Percentiles rank a stretch among this genome's conserved stretches.
These are phyloP conservation scores for Galaxias olidus DNA, from an alignment of 2,797 vertebrate genomes.

Conservation along the genomic window DNA sequence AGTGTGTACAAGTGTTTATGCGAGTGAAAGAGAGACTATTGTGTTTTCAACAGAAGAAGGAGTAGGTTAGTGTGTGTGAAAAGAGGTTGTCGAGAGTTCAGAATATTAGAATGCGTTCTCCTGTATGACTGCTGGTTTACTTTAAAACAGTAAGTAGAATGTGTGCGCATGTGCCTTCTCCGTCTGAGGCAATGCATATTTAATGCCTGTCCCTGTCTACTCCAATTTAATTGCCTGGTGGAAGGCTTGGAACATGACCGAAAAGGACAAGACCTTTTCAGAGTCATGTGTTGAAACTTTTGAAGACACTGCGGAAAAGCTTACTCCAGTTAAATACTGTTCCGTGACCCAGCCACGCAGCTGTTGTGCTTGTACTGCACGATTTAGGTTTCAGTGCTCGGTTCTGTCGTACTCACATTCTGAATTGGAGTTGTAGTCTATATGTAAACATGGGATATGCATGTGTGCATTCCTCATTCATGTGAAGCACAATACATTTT, in stretches of 20 bases:
- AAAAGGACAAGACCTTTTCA: conserved; percentile 62
- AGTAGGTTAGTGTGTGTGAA: conserved; percentile 26
- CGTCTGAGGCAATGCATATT: conserved; percentile 55
- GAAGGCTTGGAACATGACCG: conserved; percentile 41
- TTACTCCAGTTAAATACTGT: conserved; percentile 2
- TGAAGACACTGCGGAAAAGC: conserved; percentile 25
- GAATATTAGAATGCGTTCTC: conserved; percentile 41
- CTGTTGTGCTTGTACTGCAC: neutral
- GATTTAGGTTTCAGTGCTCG: conserved; percentile 3
- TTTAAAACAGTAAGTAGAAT: conserved; percentile 48
- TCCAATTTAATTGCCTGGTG: conserved; percentile 64
- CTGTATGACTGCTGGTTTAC: conserved; percentile 37
- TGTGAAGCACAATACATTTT: no score
- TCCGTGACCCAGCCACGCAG: neutral
- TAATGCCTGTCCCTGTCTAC: conserved; percentile 55
- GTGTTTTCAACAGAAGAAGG: conserved; percentile 5
- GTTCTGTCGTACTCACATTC: no score
- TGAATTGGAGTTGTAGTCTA: no score
- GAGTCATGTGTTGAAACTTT: conserved; percentile 40
- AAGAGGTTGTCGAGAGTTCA: conserved; percentile 27
- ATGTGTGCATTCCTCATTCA: no score
- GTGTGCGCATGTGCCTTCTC: conserved; percentile 49
- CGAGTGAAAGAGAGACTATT: conserved; percentile 9
- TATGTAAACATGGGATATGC: no score
- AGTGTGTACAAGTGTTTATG: conserved; percentile 1